Base-by-base conservation (phyloP, 2,113 vertebrate genomes). In the Cebidichthys violaceus region DNA sequence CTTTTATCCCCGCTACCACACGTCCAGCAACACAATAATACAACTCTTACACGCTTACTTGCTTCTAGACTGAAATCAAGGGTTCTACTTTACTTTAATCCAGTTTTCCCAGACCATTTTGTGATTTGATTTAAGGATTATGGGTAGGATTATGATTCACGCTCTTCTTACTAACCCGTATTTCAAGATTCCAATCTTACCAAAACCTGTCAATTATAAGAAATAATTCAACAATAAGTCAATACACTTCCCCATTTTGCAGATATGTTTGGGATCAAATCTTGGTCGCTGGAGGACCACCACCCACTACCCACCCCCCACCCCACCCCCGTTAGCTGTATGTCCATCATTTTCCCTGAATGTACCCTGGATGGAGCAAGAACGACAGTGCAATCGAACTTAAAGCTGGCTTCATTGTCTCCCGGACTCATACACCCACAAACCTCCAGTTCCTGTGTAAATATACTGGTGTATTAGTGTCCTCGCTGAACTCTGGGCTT, bases 401-500 rank as follows among this genome's bases (percentile, higher is more conserved):
- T 15, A 37, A 65, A 22, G 60, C 17, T 29, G 73, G 20, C 47
- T 76, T 66, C 24, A 18, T 31, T 47, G 18, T 45, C n/a, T 33
- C 29, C 55, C 69, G 8, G 37, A 54, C 18, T 61, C 13, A 9
- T 14, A 60, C 52, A 45, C 15, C 14, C 57, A 41, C 7, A 20
- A 73, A 75, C 8, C 29, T 70, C 29, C 37, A 71, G 27, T 50
- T 39, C 41, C 29, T 71, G 52, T 39, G 0, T 79, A 71, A 68
- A 79, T 79, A 71, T 14, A 68, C 29, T 59, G 39, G 1, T 59
- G 41, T 54, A n/a, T 64, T 31, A 64, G 65, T 64, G 81, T 77
- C 74, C 78, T 69, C 8, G 0, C 29, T 83, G 72, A 77, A 75
- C 76, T 43, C 61, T 52, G 27, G 43, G 66, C 65, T 85, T 60